Conservation (phyloP, 2,113 vertebrate species). For the Butorides virescens region DNA sequence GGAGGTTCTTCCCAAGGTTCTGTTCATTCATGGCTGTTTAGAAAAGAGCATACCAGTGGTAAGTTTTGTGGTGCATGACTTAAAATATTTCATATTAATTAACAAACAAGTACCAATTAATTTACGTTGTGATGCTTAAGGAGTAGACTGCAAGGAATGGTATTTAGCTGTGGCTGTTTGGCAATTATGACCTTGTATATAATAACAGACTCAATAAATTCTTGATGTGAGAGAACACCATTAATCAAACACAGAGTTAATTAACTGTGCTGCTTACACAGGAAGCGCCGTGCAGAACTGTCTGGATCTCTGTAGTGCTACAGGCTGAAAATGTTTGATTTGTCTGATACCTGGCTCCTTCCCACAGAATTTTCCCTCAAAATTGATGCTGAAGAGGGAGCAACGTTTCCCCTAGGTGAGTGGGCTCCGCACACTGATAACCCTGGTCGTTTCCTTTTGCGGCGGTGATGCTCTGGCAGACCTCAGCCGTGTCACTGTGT, state of each 20-base stretch:
- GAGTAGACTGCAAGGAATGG: constrained; percentile 19
- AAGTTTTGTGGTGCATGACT: constrained; percentile 15
- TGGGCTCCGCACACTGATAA: not conserved
- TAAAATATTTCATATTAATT: constrained; percentile 52
- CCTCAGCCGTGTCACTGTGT: not conserved
- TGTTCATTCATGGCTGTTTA: not conserved
- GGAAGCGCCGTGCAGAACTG: not conserved
- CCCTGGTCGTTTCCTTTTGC: not conserved
- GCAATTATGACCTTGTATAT: constrained; percentile 48
- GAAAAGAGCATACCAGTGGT: constrained; percentile 5
- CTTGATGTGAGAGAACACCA: constrained; percentile 34
- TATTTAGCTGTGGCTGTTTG: constrained; percentile 52
- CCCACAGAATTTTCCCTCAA: not conserved
- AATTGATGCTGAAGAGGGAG: not conserved
- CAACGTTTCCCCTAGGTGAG: not conserved
- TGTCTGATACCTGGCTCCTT: not conserved
- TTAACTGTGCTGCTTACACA: constrained; percentile 32
- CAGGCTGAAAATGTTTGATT: not conserved
- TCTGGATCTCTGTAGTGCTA: not conserved
- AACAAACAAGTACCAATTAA: constrained; percentile 35
- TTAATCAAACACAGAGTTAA: constrained; percentile 55
- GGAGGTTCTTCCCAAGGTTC: not conserved
- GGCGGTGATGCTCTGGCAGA: not conserved
- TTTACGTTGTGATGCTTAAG: constrained; percentile 30
- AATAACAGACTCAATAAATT: constrained; percentile 53